Percentiles rank a stretch among this genome's conserved stretches.
These are phyloP conservation scores for Hypomesus transpacificus DNA, from an alignment of 2,113 vertebrate species.

Conservation along the genomic window DNA sequence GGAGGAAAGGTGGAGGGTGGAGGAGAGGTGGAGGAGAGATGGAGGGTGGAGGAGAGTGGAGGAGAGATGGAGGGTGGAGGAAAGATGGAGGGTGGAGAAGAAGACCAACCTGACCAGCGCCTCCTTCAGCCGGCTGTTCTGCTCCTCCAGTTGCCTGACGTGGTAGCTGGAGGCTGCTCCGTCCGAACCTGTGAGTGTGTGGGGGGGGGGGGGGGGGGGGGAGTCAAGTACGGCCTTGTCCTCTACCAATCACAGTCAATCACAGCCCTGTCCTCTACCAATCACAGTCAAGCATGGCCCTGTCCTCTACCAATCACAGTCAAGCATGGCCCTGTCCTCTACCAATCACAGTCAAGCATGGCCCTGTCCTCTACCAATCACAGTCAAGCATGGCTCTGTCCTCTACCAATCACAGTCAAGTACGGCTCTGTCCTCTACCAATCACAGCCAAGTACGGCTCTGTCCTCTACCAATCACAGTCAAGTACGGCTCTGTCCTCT, in stretches of 20 bases:
- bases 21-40: not conserved
- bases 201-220: not conserved
- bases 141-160: slow-evolving; percentile 93
- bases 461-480: no score
- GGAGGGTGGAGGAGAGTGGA: not conserved
- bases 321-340: not conserved
- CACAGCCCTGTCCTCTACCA: no score
- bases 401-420: no score
- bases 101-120: slow-evolving; percentile 85
- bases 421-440: no score
- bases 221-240: not conserved
- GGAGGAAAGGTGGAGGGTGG: no score
- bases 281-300: no score
- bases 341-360: not conserved
- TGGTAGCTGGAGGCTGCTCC: slow-evolving; percentile 96
- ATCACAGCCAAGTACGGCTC: no score
- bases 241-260: no score
- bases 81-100: not conserved
- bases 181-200: slow-evolving; percentile 45
- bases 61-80: not conserved
- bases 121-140: slow-evolving; percentile 89
- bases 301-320: no score
- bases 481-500: not conserved
- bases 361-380: not conserved
- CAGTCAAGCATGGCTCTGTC: not conserved